A percentile compares a stretch with the other conserved stretches of the same genome.
phyloP scores from a whole-genome alignment of 2,797 vertebrate genomes.

The Pangasius sanitwongsei region DNA sequence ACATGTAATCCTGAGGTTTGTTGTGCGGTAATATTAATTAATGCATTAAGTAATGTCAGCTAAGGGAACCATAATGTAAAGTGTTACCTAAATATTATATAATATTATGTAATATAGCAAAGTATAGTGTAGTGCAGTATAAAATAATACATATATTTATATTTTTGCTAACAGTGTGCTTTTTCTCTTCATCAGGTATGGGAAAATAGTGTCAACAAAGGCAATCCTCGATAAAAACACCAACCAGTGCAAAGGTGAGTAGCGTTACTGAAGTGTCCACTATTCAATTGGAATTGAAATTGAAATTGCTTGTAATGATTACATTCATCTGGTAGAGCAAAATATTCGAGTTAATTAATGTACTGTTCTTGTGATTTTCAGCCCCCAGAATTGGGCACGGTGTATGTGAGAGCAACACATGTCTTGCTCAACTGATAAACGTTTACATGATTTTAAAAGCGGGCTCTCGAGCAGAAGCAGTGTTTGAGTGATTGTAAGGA shows the following conservation, averaged over 20 bases:
- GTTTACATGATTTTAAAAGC: conserved; percentile 36
- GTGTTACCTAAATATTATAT: not conserved
- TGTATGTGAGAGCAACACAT: conserved; percentile 24
- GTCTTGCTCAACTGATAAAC: conserved; percentile 15
- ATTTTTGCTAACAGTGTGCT: conserved; percentile 43
- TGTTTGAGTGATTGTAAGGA: conserved; percentile 41
- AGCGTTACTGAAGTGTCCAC: conserved; percentile 18
- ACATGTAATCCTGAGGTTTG: not conserved
- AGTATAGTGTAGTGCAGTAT: not conserved
- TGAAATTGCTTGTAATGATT: not conserved
- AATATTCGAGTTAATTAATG: conserved; percentile 7
- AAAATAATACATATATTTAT: not conserved
- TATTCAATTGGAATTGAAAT: not conserved
- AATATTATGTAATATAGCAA: not conserved
- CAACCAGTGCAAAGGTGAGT: conserved; percentile 98
- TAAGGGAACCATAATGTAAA: not conserved
- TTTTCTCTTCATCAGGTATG: conserved; percentile 81
- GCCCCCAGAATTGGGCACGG: not conserved
- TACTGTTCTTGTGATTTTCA: not conserved
- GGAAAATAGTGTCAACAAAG: conserved; percentile 99
- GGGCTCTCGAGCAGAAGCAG: conserved; percentile 16
- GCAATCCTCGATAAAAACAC: conserved; percentile 99
- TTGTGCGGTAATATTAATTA: not conserved
- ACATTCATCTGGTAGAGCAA: not conserved
- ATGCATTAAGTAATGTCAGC: not conserved